Percentiles rank a stretch among this genome's conserved stretches.
phyloP scores from a whole-genome alignment of 64 coral and sea anemone genomes.

The Montipora cactus region DNA sequence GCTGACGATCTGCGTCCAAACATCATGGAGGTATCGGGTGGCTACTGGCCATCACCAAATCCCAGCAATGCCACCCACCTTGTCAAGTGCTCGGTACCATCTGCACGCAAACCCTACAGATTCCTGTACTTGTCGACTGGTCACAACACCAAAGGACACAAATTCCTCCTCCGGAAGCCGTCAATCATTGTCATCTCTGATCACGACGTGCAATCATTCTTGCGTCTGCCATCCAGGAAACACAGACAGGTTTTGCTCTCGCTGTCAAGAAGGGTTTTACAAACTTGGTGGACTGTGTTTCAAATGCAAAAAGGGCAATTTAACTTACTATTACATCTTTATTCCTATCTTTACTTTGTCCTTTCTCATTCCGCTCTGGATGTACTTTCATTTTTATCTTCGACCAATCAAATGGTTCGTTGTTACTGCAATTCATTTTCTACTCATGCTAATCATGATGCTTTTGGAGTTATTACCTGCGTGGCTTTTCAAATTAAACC shows the following conservation, averaged over 20 bases:
- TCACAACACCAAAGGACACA: background rate
- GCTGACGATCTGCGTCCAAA: background rate
- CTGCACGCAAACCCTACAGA: slow-evolving; percentile 41
- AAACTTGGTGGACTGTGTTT: slow-evolving; percentile 57
- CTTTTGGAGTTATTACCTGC: no score
- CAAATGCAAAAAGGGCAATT: slow-evolving; percentile 16
- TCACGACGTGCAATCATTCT: slow-evolving; percentile 36
- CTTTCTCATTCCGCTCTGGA: slow-evolving; percentile 31
- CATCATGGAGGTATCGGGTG: slow-evolving; percentile 25
- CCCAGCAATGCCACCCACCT: slow-evolving; percentile 34
- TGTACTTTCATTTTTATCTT: slow-evolving; percentile 3
- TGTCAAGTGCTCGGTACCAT: slow-evolving; percentile 29
- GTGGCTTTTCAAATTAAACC: no score
- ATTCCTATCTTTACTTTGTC: slow-evolving; percentile 45
- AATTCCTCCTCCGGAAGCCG: background rate
- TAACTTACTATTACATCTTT: slow-evolving; percentile 34
- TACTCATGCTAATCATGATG: slow-evolving; percentile 24
- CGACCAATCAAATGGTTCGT: slow-evolving; percentile 25
- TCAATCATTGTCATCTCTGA: slow-evolving; percentile 30
- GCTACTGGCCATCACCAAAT: slow-evolving; percentile 64
- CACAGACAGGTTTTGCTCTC: slow-evolving; percentile 61
- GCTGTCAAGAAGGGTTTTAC: slow-evolving; percentile 59
- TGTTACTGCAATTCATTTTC: slow-evolving; percentile 43
- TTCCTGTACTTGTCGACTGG: slow-evolving; percentile 32
- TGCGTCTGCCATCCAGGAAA: slow-evolving; percentile 52